Evolutionary conservation across 2,113 vertebrate genomes (phyloP), one percentile per base, ranked within the genome.

Genomic region (Calcarius ornatus): DNA sequence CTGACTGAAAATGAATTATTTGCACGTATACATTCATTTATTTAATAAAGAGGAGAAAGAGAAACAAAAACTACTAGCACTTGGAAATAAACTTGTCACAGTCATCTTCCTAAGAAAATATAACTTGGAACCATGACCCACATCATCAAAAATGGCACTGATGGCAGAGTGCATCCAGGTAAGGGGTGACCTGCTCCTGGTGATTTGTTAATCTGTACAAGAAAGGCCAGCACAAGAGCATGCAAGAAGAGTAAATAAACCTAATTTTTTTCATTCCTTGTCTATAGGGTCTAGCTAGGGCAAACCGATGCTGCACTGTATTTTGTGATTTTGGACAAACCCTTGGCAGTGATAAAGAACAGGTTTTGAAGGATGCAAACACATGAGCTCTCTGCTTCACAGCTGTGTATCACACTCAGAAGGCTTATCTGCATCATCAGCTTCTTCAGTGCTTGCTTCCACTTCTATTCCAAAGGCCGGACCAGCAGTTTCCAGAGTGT

Each of bases 391-490:
- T 59, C 37, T 30, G 31, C 33, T 65, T 98, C 91, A 99, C 64
- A 98, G 68, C 21, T 95, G 78, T 1, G 98, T 98, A 33, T 97
- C 81, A 40, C 96, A 94, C 79, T 97, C 97, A 69, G 88, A 60
- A 86, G 93, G 71, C 57, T 97, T n/a, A 0, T 97, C 85, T 45
- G 25, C 38, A 40, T 42, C 31, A 3, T 54, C 76, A 60, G 37
- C 72, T 86, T 90, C 93, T 51, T 78, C 61, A 80, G 77, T 30
- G 61, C 88, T 86, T 76, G 28, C 48, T 71, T 95, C 73, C 42
- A 65, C 45, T 86, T 97, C 97, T 80, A 5, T 77, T 96, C 95
- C 90, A 1, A 95, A 94, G 43, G 77, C 79, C 40, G 92, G 87
- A 96, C 96, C 94, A 7, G 81, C 78, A 38, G 71, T 97, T 96